Percentiles rank a stretch among this genome's conserved stretches.
phyloP scores from a whole-genome alignment of 1,140 invertebrate species.

The Rhopalosiphum maidis region DNA sequence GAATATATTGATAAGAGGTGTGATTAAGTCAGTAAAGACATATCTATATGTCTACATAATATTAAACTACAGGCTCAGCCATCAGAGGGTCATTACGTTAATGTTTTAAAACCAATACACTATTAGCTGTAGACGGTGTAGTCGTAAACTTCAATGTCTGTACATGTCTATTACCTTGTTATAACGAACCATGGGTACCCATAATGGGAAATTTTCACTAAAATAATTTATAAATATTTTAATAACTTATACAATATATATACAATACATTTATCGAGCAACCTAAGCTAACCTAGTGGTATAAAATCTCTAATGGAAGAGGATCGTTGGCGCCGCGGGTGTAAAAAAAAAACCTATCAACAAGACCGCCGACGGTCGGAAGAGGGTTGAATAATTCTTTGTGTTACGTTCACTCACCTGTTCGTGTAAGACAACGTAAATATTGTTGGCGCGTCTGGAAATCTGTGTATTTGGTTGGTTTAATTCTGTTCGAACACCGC shows the following conservation, averaged over 20 bases:
- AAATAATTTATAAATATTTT: neutral
- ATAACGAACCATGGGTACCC: neutral
- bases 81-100: neutral
- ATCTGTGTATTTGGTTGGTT: neutral
- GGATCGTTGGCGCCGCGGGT: too few relatives aligned
- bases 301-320: neutral
- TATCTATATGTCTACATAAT: neutral
- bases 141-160: neutral
- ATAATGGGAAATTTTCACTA: neutral
- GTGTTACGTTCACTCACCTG: neutral
- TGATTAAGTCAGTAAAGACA: neutral
- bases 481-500: neutral
- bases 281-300: neutral
- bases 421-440: conserved; percentile 6
- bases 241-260: neutral
- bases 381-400: neutral
- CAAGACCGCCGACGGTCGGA: neutral
- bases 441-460: neutral
- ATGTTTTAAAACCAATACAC: neutral
- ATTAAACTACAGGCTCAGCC: neutral
- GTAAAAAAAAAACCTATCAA: neutral
- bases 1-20: neutral
- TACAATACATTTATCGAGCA: neutral
- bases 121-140: neutral
- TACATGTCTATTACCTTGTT: neutral